Conservation (phyloP, 2,888 invertebrate species). For the Rhopalosiphum nymphaeae region DNA sequence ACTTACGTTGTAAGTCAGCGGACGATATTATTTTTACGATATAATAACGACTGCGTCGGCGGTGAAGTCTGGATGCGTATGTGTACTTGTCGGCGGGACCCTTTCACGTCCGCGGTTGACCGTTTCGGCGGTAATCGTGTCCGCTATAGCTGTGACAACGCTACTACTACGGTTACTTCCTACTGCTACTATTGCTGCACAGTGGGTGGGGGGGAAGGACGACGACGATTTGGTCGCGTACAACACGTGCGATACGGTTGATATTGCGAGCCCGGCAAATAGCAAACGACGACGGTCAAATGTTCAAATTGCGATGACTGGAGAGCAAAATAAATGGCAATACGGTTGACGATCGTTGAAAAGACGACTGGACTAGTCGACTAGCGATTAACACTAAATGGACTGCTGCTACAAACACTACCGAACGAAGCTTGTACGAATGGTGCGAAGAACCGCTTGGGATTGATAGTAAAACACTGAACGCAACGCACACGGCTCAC, state of each 20-base stretch:
- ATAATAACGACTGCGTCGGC: background rate
- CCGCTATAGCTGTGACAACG: background rate
- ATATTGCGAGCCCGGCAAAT: background rate
- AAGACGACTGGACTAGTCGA: background rate
- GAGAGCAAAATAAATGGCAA: background rate
- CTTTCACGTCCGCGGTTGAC: background rate
- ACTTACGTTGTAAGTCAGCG: background rate
- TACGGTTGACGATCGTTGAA: background rate
- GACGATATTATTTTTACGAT: background rate
- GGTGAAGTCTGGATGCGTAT: background rate
- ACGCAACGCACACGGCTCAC: background rate
- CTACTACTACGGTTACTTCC: background rate
- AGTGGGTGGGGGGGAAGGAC: background rate
- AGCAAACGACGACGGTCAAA: background rate
- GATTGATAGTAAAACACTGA: background rate
- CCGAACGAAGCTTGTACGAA: background rate
- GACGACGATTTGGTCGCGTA: slow-evolving; percentile 1
- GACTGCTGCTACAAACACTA: background rate
- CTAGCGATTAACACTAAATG: background rate
- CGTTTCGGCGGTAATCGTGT: slow-evolving; percentile 4
- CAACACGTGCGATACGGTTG: slow-evolving; percentile 11
- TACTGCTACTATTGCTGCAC: background rate
- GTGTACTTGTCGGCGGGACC: background rate
- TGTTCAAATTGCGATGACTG: background rate
- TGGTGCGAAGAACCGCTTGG: background rate